Evolutionary conservation across 1,140 invertebrate genomes (phyloP).

Genomic region (Euborellia annulipes): DNA sequence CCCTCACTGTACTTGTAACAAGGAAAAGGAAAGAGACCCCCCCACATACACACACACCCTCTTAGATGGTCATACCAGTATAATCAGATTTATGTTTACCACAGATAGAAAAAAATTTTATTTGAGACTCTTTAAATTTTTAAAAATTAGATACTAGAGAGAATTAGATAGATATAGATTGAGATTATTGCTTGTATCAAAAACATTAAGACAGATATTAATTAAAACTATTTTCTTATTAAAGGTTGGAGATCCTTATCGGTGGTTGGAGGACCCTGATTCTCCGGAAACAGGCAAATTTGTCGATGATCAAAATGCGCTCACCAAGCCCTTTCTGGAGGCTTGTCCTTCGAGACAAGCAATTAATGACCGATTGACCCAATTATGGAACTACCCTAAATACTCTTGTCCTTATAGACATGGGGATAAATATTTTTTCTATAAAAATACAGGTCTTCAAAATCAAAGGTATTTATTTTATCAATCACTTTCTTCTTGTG

Average conservation of each 20-base stretch:
- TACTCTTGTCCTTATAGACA: slow-evolving; percentile 72
- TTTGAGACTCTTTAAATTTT: slow-evolving; percentile 2
- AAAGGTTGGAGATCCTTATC: slow-evolving; percentile 81
- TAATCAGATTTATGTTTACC: too few species aligned
- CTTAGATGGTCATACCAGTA: too few species aligned
- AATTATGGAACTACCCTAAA: slow-evolving; percentile 93
- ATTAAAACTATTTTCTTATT: slow-evolving; percentile 15
- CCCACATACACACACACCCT: too few species aligned
- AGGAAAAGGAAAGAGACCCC: too few species aligned
- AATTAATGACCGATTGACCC: slow-evolving; percentile 61
- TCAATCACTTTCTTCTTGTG: too few species aligned
- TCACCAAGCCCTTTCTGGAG: slow-evolving; percentile 74
- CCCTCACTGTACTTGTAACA: too few species aligned
- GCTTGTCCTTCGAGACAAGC: slow-evolving; percentile 52
- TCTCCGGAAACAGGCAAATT: slow-evolving; percentile 80
- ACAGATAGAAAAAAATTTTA: slow-evolving; percentile 5
- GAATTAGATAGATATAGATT: neutral
- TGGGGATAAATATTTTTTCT: slow-evolving; percentile 82
- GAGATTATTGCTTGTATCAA: neutral
- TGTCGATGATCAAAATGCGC: slow-evolving; percentile 79
- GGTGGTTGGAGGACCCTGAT: slow-evolving; percentile 95
- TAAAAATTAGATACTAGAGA: neutral
- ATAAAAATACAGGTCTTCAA: slow-evolving; percentile 88
- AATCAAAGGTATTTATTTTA: slow-evolving; percentile 84
- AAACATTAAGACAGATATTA: slow-evolving; percentile 17